Base-by-base conservation (phyloP, 2,797 vertebrate species). In the Manis pentadactyla region DNA sequence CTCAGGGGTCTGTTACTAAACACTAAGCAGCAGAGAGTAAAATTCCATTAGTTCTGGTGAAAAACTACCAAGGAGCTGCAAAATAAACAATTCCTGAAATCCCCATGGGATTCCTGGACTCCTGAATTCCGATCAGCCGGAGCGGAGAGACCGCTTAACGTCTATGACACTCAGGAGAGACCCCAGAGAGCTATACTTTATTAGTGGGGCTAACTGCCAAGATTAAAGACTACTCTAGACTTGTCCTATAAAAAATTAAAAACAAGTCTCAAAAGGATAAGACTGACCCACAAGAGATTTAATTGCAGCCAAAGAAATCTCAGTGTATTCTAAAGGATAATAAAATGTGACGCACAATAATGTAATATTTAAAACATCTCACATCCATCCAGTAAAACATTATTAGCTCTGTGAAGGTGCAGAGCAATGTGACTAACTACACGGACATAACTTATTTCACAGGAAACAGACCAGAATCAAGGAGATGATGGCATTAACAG, bases 21-120 rank as follows among this genome's bases (percentile, higher is more conserved):
- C 5, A 0, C 31, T 25, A n/a, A 69, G n/a, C 11, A 17, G 2
- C 15, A 2, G 6, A 3, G 17, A 5, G 73, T 1, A 14, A 63
- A 27, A 39, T 5, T 27, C 10, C 19, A 0, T 13, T 29, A 29
- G n/a, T 39, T 49, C 49, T 53, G 27, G 10, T 2, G 7, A 42
- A 37, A 42, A 39, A 39, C 39, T 7, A 14, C 39, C 64, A 46
- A 7, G 17, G 18, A 49, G 10, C 37, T 14, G 2, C 4, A 5
- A 46, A 19, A 23, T 3, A 6, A 18, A 4, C 4, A 13, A 3
- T 4, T 37, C 9, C 64, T n/a, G 19, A 74, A 79, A n/a, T 13
- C 37, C 29, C 21, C 5, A 4, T 4, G 19, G 77, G 39, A 9
- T 12, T 57, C 74, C 37, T 25, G 59, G 61, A 10, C 15, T 37